A percentile compares a stretch with the other conserved stretches of the same genome.
Conservation (phyloP, 2,113 vertebrate genomes). For the Myrmecophaga tridactyla region DNA sequence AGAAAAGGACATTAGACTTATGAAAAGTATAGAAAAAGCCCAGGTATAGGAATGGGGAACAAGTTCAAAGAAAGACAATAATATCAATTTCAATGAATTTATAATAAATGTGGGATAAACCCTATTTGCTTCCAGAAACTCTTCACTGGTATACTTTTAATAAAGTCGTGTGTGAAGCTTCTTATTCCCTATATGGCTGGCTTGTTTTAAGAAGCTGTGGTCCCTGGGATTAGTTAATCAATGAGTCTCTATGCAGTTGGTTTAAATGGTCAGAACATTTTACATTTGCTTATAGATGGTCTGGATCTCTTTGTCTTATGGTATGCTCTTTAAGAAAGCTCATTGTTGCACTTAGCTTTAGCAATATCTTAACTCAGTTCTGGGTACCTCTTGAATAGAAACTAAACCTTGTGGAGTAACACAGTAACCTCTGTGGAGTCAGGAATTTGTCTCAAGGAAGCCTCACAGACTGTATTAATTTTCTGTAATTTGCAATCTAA, state of each 20-base stretch:
- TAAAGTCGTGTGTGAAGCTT: not conserved
- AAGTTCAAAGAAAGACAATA: not conserved
- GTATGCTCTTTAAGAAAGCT: not conserved
- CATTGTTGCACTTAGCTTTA: not conserved
- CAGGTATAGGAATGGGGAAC: not conserved
- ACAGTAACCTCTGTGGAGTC: not conserved
- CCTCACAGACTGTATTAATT: not conserved
- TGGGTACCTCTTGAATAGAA: not conserved
- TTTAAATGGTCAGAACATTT: slow-evolving; percentile 7
- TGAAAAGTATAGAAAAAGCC: not conserved
- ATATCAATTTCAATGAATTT: not conserved
- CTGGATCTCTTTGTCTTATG: not conserved
- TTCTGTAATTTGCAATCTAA: not conserved
- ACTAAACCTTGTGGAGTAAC: not conserved
- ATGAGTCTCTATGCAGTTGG: not conserved
- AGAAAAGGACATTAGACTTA: not conserved
- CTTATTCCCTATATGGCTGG: not conserved
- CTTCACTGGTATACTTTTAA: not conserved
- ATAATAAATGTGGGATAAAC: not conserved
- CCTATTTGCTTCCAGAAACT: not conserved
- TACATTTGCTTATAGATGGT: not conserved
- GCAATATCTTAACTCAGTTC: not conserved
- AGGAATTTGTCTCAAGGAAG: not conserved
- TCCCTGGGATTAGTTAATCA: not conserved
- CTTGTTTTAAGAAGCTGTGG: not conserved